phyloP scores from a whole-genome alignment of 2,797 vertebrate genomes.

The Monodelphis domestica region DNA sequence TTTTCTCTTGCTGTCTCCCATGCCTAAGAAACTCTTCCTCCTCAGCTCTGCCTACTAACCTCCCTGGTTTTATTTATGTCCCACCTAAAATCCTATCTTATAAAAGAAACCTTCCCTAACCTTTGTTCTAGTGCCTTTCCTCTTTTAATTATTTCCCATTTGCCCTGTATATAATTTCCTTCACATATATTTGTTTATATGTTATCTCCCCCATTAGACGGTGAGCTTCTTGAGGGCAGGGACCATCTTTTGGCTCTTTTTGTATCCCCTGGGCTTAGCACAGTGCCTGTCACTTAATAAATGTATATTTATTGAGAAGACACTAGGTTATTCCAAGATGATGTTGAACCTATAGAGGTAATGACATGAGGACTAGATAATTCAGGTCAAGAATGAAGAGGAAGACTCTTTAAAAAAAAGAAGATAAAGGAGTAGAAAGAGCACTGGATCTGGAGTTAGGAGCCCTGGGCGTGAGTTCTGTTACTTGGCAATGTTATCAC shows the following conservation, averaged over 20 bases:
- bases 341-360: neutral
- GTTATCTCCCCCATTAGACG: neutral
- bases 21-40: neutral
- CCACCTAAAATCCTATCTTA: neutral
- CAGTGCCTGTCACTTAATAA: neutral
- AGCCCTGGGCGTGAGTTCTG: neutral
- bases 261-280: neutral
- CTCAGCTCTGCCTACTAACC: neutral
- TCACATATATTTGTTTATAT: neutral
- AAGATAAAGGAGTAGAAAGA: neutral
- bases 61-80: neutral
- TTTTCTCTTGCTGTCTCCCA: neutral
- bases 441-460: neutral
- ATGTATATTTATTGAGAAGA: neutral
- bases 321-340: neutral
- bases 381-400: neutral
- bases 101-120: neutral
- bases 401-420: neutral
- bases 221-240: neutral
- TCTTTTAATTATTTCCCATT: neutral
- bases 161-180: neutral
- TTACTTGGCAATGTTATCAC: neutral
- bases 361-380: neutral
- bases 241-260: neutral
- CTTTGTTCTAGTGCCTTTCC: neutral